Evolutionary conservation across 1,140 invertebrate species (phyloP), one percentile per base, ranked within the genome.

Genomic region (Augochlora pura): DNA sequence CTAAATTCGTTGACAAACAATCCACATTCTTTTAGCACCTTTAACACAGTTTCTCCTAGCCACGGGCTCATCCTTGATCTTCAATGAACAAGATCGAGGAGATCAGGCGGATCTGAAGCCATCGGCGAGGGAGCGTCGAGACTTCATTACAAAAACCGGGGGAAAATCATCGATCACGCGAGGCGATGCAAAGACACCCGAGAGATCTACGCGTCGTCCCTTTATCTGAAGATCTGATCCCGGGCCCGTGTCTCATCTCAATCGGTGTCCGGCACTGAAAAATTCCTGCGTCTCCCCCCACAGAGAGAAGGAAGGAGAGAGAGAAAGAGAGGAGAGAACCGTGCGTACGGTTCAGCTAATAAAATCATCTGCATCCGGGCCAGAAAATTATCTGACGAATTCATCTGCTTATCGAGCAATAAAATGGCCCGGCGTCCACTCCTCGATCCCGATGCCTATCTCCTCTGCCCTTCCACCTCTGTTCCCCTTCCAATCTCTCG

Each of bases 341-440:
- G 49, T 52, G 49, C 16, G 18, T 64, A 73, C 62, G 66, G 83
- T 81, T 84, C 82, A 65, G 88, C 87, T 91, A 91, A 92, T 91
- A 91, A 91, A 92, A 93, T 92, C 90, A 88, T 92, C 85, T 87
- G 84, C 77, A 79, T 85, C 69, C 82, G 68, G 63, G 72, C 59
- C 80, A 70, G 80, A 78, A 82, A 89, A 91, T 90, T 89, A 90
- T 91, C 90, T 92, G 88, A 92, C 90, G 90, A 91, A 92, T 91
- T 90, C 89, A 89, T 89, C 89, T 89, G 88, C 88, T 92, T 92
- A 92, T 92, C 90, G 88, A 89, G 90, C 90, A 91, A 92, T 92
- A 92, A 93, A 93, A 91, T 87, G 83, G 71, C 57, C 64, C 60
- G 57, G 66, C 77, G 81, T 80, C 67, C 54, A 77, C 79, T 74